These are phyloP conservation scores for Heliocidaris tuberculata DNA, from an alignment of 35 echinoderm and acorn worm genomes.

Conservation along the genomic window DNA sequence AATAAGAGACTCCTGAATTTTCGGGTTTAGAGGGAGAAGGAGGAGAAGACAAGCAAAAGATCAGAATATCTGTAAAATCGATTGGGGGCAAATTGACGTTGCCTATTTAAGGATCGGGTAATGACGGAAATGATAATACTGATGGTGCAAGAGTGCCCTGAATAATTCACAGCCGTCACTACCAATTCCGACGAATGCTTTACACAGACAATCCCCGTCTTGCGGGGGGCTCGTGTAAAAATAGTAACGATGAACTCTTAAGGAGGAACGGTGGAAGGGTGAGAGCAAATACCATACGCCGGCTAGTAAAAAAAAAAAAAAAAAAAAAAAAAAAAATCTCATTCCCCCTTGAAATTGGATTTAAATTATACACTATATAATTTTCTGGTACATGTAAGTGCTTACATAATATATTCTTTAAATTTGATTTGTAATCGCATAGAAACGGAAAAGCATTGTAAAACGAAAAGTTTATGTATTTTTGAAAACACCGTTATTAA, in stretches of 20 bases:
- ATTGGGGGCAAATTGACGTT: not conserved
- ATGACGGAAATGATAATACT: slow-evolving; percentile 23
- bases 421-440: no score
- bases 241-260: not conserved
- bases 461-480: no score
- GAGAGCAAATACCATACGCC: no score
- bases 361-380: no score
- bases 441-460: no score
- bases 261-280: no score
- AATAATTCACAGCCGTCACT: not conserved
- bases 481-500: no score
- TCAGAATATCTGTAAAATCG: slow-evolving; percentile 1
- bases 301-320: no score
- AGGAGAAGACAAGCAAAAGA: not conserved
- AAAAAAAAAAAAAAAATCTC: no score
- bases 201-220: not conserved
- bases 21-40: slow-evolving; percentile 1
- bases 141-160: not conserved
- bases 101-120: slow-evolving; percentile 11
- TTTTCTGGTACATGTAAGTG: no score
- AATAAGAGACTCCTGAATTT: not conserved
- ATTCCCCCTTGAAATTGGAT: no score
- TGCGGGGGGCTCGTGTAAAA: not conserved
- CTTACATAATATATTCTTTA: no score
- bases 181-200: not conserved